Evolutionary conservation across 1,140 invertebrate species (phyloP).

Genomic region (Diachasmimorpha longicaudata): DNA sequence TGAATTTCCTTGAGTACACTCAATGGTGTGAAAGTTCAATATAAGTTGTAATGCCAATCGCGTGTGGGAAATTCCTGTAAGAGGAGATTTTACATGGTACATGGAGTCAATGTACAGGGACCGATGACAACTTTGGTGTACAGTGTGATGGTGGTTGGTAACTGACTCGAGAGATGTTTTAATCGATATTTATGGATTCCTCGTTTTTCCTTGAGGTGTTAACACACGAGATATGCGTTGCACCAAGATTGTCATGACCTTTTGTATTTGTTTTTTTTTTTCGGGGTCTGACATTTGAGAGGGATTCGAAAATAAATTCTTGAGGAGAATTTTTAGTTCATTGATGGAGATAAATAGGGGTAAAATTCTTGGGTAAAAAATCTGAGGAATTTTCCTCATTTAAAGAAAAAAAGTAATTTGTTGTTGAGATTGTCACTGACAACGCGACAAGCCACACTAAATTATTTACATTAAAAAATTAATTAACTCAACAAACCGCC

Average conservation of each 20-base stretch:
- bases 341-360: too few relatives aligned
- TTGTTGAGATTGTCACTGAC: too few relatives aligned
- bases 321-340: too few relatives aligned
- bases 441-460: too few relatives aligned
- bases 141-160: background rate
- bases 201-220: background rate
- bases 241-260: too few relatives aligned
- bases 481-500: too few relatives aligned
- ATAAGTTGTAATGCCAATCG: constrained; percentile 1
- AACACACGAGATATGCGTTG: too few relatives aligned
- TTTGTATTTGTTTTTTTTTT: background rate
- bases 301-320: too few relatives aligned
- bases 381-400: too few relatives aligned
- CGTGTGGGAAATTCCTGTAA: constrained; percentile 14
- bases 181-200: background rate
- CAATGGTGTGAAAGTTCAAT: constrained; percentile 31
- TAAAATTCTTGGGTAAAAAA: too few relatives aligned
- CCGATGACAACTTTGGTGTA: background rate
- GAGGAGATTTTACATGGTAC: background rate
- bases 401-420: too few relatives aligned
- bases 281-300: background rate
- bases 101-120: background rate
- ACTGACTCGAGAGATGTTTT: background rate
- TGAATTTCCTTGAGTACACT: background rate
- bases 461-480: too few relatives aligned